A percentile compares a stretch with the other conserved stretches of the same genome.
Conservation (phyloP, 92 coral and sea anemone species). For the Epizoanthus ramosus region DNA sequence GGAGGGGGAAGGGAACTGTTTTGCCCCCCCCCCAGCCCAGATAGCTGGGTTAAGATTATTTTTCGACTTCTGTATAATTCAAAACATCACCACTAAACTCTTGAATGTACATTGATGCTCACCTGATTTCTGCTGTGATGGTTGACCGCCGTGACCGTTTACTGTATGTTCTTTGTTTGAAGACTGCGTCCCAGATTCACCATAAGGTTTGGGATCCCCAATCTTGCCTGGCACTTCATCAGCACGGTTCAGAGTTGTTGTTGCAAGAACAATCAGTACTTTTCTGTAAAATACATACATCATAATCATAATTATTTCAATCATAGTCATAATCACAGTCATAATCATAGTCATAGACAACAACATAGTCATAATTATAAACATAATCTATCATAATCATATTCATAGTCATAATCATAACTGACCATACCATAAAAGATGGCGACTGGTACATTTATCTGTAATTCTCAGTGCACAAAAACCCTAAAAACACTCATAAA, state of each 20-base stretch:
- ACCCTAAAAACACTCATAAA: no score
- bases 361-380: neutral
- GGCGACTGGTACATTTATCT: no score
- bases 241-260: slow-evolving; percentile 71
- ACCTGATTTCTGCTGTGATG: slow-evolving; percentile 30
- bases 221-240: slow-evolving; percentile 79
- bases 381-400: no score
- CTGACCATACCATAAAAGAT: no score
- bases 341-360: neutral
- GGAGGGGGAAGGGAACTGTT: no score
- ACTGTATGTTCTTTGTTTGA: slow-evolving; percentile 50
- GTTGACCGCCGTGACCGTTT: slow-evolving; percentile 3
- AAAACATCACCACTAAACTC: no score
- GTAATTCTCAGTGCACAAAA: no score
- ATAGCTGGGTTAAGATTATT: no score
- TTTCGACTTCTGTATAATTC: no score
- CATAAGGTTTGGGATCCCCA: slow-evolving; percentile 86
- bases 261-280: slow-evolving; percentile 84
- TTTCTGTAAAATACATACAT: slow-evolving; percentile 55
- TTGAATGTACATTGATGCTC: neutral
- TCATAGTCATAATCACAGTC: neutral
- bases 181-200: slow-evolving; percentile 35
- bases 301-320: neutral
- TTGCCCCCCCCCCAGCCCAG: no score
- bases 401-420: no score